These are phyloP conservation scores for Hydropsyche tenuis DNA, from an alignment of 1,140 invertebrate genomes.

Conservation along the genomic window DNA sequence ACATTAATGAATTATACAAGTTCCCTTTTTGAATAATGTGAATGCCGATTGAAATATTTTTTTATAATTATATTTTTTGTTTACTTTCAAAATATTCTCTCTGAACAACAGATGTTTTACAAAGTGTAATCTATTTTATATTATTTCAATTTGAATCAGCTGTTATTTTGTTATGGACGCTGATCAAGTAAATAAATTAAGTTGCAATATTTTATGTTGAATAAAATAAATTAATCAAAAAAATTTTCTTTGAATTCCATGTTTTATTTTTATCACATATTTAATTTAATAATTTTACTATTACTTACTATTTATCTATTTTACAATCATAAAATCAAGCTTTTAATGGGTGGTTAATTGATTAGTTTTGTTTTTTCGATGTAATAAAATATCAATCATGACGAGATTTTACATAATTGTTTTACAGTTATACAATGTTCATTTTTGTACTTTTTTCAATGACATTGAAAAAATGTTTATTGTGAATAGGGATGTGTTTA, in stretches of 20 bases:
- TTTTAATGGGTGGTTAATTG: no score
- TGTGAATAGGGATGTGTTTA: no score
- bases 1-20: background rate
- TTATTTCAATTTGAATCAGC: constrained; percentile 17
- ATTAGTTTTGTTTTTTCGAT: no score
- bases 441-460: no score
- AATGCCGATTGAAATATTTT: background rate
- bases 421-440: no score
- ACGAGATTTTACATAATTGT: no score
- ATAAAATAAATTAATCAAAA: constrained; percentile 25
- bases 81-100: constrained; percentile 7
- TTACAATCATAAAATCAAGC: no score
- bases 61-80: background rate
- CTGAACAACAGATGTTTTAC: constrained; percentile 12
- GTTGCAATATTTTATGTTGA: constrained; percentile 27
- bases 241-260: background rate
- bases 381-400: no score
- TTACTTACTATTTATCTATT: no score
- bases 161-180: constrained; percentile 30
- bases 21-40: background rate
- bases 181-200: constrained; percentile 31
- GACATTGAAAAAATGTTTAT: no score
- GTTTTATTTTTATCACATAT: background rate
- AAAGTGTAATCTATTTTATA: constrained; percentile 13
- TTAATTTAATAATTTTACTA: no score